Evolutionary conservation across 2,797 vertebrate genomes (phyloP), one percentile per base, ranked within the genome.

Genomic region (Cynodonichthys magdalenae): DNA sequence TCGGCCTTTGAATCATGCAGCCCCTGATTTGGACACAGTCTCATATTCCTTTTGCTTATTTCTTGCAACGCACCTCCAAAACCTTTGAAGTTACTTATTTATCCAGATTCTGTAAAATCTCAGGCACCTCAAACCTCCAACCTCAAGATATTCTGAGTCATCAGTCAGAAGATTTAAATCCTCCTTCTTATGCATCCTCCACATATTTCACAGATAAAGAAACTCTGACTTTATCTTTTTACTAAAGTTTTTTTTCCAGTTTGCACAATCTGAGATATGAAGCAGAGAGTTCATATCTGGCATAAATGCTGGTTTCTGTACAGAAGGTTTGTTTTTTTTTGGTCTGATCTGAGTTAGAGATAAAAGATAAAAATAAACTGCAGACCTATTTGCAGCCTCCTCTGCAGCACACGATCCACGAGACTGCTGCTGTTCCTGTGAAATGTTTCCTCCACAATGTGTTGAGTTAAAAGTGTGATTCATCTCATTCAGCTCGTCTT

Each of bases 371-470:
- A 59, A 29, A 58, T 10, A 34, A 79, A 61, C 53, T 66, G 48
- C 79, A 66, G 59, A 79, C 82, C 84, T 72, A 31, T 69, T 63
- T 57, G 36, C 39, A 17, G 69, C 66, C 63, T 85, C 78, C 52
- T 83, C 74, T 27, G 49, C 51, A 41, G n/a, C 67, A 46, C 66
- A 55, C 57, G 76, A 53, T 65, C 60, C 67, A 70, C 0, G 68
- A 71, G 80, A 53, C 53, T 79, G 63, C 67, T 71, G 71, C 61
- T 66, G 63, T 63, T 66, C 68, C 63, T 48, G 72, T 63, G 52
- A 54, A 63, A 58, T 34, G 47, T 62, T 68, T 74, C 19, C 67
- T 71, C 27, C 14, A 31, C 77, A 62, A 36, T 58, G 60, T 49
- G 71, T 51, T 66, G 76, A 66, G 50, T 75, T 82, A 63, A 51